Base-by-base conservation (phyloP, 2,113 vertebrate species). In the Spea multiplicata region DNA sequence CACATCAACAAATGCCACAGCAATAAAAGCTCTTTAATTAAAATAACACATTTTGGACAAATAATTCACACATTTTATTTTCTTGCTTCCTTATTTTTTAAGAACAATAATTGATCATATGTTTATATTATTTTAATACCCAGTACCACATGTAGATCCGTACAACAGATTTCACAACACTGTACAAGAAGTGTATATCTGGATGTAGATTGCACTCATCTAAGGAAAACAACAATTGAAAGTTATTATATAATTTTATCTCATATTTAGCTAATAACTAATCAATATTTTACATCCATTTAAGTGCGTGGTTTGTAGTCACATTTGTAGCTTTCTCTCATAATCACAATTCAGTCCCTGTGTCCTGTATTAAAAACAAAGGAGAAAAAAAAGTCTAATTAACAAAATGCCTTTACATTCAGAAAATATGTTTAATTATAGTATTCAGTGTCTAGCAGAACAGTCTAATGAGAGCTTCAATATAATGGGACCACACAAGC, bases 311-410 rank as follows among this genome's bases (percentile, higher is more conserved):
- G 16, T 71, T n/a, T 3, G 2, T 57, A 61, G 55, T 71, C 72
- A 78, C 53, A 66, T 66, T 13, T 72, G 76, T 46, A 66, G 68
- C 46, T 66, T 71, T 13, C 13, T 49, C 14, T 78, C 69, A 13
- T 71, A 72, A 46, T 72, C 57, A 45, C 66, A 78, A 6, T 44
- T 72, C 69, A 66, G 13, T 46, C 61, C 10, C 49, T 78, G 69
- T 62, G 49, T 72, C 47, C 70, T 78, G 61, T 30, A 76, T 44
- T 57, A 6, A 74, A 46, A 74, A n/a, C 9, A 74, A 50, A 30
- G 10, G 16, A 45, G 7, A 14, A 65, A 16, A 12, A 13, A 5
- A 16, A 5, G 8, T 59, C 6, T 30, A 30, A 30, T 59, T 59
- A 71, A 52, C 5, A 30, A 66, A 4, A 13, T 30, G 3, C 30